Percentiles rank a stretch among this genome's conserved stretches.
phyloP scores from a whole-genome alignment of 2,888 invertebrate species.

The Troides oblongomaculatus region DNA sequence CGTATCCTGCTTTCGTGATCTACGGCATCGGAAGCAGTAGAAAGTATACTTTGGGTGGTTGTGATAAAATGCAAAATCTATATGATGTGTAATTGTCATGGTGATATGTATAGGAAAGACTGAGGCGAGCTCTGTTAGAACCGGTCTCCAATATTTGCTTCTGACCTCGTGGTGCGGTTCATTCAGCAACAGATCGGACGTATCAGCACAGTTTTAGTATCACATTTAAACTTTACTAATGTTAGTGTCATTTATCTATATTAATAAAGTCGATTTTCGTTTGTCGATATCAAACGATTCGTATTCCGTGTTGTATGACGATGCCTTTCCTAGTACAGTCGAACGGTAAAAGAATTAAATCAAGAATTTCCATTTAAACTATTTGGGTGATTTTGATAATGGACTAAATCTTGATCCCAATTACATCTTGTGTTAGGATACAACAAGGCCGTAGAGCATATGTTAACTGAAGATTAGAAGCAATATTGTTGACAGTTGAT shows the following conservation, averaged over 20 bases:
- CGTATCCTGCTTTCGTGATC: constrained; percentile 4
- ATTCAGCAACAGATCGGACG: constrained; percentile 32
- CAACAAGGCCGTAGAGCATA: too few relatives aligned
- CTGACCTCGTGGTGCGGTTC: constrained; percentile 36
- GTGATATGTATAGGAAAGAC: constrained; percentile 16
- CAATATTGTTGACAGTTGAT: too few relatives aligned
- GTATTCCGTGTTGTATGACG: not conserved
- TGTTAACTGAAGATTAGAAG: too few relatives aligned
- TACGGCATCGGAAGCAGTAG: constrained; percentile 1
- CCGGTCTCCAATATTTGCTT: constrained; percentile 37
- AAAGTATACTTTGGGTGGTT: constrained; percentile 18
- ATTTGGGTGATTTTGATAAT: not conserved
- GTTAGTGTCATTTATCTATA: not conserved
- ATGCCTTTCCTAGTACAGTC: not conserved
- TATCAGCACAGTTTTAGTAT: constrained; percentile 21
- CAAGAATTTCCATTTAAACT: not conserved
- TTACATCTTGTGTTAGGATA: too few relatives aligned
- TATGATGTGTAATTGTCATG: constrained; percentile 17
- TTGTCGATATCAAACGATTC: not conserved
- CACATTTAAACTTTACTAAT: constrained; percentile 12
- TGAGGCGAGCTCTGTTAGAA: constrained; percentile 27
- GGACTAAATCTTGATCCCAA: too few relatives aligned
- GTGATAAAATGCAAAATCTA: constrained; percentile 24
- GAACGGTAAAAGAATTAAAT: not conserved
- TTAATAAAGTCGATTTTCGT: constrained; percentile 3